These are phyloP conservation scores for Oncorhynchus mykiss DNA, from an alignment of 2,113 vertebrate species.

Conservation along the genomic window DNA sequence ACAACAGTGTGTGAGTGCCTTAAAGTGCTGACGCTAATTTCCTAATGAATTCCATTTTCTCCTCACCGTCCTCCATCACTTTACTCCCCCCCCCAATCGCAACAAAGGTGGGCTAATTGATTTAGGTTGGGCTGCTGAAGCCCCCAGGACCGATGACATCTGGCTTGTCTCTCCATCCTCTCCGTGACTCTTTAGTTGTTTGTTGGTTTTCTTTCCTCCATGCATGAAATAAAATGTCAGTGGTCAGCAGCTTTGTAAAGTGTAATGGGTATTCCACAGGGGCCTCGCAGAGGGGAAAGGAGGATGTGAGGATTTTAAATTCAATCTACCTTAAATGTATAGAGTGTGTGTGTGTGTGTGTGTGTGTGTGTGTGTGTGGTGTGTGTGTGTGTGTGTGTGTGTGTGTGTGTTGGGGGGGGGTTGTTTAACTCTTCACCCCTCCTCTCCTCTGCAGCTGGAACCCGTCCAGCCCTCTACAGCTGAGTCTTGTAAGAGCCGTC, in stretches of 20 bases:
- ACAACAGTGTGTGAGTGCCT: constrained; percentile 65
- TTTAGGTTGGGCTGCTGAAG: constrained; percentile 69
- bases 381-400: constrained; percentile 31
- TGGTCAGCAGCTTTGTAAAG: constrained; percentile 72
- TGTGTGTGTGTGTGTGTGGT: constrained; percentile 35
- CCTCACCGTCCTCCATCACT: constrained; percentile 61
- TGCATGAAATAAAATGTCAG: constrained; percentile 84
- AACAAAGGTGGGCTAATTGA: constrained; percentile 81
- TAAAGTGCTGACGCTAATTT: constrained; percentile 85
- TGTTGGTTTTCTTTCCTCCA: constrained; percentile 67
- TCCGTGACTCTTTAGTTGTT: constrained; percentile 66
- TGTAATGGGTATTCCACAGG: constrained; percentile 76
- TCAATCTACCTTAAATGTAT: constrained; percentile 61
- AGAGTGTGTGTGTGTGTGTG: constrained; percentile 15
- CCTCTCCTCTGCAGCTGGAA: constrained; percentile 57
- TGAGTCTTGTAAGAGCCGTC: constrained; percentile 54
- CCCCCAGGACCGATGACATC: constrained; percentile 77
- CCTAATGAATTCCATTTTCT: constrained; percentile 85
- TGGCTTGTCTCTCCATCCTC: constrained; percentile 67
- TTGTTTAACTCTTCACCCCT: constrained; percentile 21
- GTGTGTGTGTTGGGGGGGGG: not conserved
- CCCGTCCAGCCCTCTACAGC: constrained; percentile 53
- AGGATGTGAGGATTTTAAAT: constrained; percentile 68
- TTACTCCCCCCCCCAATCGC: constrained; percentile 52
- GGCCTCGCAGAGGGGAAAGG: constrained; percentile 51